Evolutionary conservation across 64 coral and sea anemone species (phyloP).

Genomic region (Stylophora pistillata): DNA sequence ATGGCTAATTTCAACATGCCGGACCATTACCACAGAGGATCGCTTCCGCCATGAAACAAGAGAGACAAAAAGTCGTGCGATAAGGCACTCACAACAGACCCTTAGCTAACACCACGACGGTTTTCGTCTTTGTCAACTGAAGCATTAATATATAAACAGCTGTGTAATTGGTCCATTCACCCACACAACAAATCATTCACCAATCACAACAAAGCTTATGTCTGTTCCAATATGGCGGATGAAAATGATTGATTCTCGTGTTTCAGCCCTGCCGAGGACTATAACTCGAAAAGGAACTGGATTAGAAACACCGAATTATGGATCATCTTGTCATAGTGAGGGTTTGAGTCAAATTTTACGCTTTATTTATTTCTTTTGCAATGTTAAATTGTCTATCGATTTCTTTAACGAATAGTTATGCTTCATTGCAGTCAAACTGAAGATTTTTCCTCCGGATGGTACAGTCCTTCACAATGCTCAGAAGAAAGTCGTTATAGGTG

Average conservation of each 20-base stretch:
- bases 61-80: background rate
- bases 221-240: background rate
- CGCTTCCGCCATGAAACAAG: background rate
- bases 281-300: slow-evolving; percentile 54
- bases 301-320: slow-evolving; percentile 65
- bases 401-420: background rate
- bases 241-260: background rate
- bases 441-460: slow-evolving; percentile 49
- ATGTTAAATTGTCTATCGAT: no score
- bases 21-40: slow-evolving; percentile 60
- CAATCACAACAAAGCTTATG: background rate
- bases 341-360: background rate
- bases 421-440: slow-evolving; percentile 51
- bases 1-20: slow-evolving; percentile 76
- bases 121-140: background rate
- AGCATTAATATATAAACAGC: background rate
- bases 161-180: background rate
- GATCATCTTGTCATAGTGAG: slow-evolving; percentile 54
- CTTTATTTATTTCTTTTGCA: background rate
- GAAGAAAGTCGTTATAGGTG: slow-evolving; percentile 61
- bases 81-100: background rate
- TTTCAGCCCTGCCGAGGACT: background rate
- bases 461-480: slow-evolving; percentile 4
- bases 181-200: background rate
- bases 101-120: background rate